Conservation (phyloP, 2,797 vertebrate genomes). For the Thaleichthys pacificus region DNA sequence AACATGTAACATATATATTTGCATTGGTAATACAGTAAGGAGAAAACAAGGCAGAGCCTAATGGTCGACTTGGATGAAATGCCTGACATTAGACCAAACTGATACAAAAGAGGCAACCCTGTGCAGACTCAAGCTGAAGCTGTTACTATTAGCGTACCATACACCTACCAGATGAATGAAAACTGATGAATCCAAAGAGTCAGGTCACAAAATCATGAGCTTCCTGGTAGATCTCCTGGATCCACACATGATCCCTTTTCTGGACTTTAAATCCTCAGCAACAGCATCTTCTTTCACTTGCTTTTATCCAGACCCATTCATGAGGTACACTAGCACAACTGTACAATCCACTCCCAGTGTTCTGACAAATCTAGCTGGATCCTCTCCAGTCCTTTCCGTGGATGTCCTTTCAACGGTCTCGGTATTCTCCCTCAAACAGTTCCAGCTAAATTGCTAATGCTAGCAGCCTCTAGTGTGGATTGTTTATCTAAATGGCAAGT, state of each 20-base stretch:
- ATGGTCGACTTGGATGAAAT: neutral
- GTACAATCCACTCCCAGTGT: neutral
- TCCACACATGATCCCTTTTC: slow-evolving; percentile 16
- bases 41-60: too few relatives aligned
- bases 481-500: slow-evolving; percentile 86
- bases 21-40: too few relatives aligned
- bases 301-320: slow-evolving; percentile 5
- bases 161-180: slow-evolving; percentile 38
- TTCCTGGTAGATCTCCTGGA: slow-evolving; percentile 12
- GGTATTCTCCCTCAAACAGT: too few relatives aligned
- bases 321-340: slow-evolving; percentile 5
- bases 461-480: slow-evolving; percentile 51
- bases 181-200: slow-evolving; percentile 11
- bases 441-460: too few relatives aligned
- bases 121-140: neutral
- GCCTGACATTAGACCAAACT: neutral
- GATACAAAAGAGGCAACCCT: neutral
- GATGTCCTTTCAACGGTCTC: too few relatives aligned
- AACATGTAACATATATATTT: too few relatives aligned
- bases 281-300: slow-evolving; percentile 5
- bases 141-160: neutral
- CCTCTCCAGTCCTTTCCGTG: too few relatives aligned
- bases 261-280: slow-evolving; percentile 19
- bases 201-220: too few relatives aligned
- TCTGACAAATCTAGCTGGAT: neutral